Base-by-base conservation (phyloP, 2,797 vertebrate genomes). In the Anguilla marmorata region DNA sequence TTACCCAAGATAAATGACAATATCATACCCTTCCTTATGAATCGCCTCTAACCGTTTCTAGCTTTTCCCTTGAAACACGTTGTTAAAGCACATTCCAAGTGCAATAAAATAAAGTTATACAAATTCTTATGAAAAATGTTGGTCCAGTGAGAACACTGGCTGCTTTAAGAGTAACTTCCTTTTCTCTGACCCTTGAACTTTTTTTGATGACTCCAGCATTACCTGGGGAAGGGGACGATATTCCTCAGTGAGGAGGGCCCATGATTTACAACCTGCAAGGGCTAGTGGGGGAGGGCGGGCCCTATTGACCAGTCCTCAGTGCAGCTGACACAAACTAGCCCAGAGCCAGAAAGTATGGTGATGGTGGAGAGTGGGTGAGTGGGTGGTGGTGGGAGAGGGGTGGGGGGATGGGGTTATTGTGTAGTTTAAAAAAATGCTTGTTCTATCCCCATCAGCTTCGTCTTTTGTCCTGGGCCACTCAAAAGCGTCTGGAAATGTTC, bases 361-460 rank as follows among this genome's bases (percentile, higher is more conserved):
- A 14, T 58, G 56, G 56, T 58, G 56, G 56, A 58, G 56, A 16
- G 56, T 14, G 16, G 56, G 14, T 14, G 14, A 16, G 11, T 56
- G 14, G 54, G 50, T 8, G 50, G 9, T 54, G 52, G 52, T 9
- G 56, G 56, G 14, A 3, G 56, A 14, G 56, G 85, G 88, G 89
- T 89, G 24, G 45, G 30, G 33, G 27, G 12, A 85, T 89, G 89
- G 90, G 91, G 90, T 80, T 88, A 88, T 88, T 90, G 89, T 91
- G 93, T 94, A 90, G 90, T 88, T 88, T 92, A 93, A 88, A 91
- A 93, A 89, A 94, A 90, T 91, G 50, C 90, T 92, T 92, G 95
- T 95, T 95, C 95, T 93, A 94, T 93, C 90, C 93, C 90, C 93
- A 94, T 94, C 91, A 95, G 94, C 94, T 92, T 93, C 94, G 14